A percentile compares a stretch with the other conserved stretches of the same genome.
Evolutionary conservation across 2,797 vertebrate genomes (phyloP).

Genomic region (Hippoglossus hippoglossus): DNA sequence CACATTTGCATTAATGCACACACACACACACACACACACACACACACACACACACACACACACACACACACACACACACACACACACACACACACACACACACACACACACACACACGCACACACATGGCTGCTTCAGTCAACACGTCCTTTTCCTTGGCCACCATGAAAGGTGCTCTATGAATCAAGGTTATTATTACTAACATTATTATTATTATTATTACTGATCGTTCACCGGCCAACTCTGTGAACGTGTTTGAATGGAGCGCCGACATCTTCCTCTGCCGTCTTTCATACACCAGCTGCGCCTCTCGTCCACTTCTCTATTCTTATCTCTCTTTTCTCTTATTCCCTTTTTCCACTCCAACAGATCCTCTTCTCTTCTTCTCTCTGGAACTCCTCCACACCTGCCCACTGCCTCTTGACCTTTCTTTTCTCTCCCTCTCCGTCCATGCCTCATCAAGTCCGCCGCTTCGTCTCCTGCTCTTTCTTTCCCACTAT

Average conservation of each 20-base stretch:
- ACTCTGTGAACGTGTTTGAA: not conserved
- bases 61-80: slow-evolving; percentile 25
- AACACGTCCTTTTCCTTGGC: no score
- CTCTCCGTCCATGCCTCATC: slow-evolving; percentile 45
- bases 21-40: slow-evolving; percentile 25
- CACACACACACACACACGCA: slow-evolving; percentile 15
- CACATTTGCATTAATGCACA: slow-evolving; percentile 53
- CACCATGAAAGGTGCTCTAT: no score
- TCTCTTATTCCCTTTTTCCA: slow-evolving; percentile 28
- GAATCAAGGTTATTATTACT: no score
- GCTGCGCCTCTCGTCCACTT: slow-evolving; percentile 5
- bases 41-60: slow-evolving; percentile 32
- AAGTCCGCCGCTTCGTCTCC: slow-evolving; percentile 34
- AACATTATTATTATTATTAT: no score
- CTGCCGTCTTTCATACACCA: slow-evolving; percentile 15
- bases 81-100: slow-evolving; percentile 39
- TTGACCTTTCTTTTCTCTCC: slow-evolving; percentile 32
- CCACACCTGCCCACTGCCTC: slow-evolving; percentile 49
- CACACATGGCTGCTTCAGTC: slow-evolving; percentile 15
- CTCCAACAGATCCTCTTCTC: slow-evolving; percentile 36
- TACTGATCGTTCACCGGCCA: no score
- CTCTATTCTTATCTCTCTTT: slow-evolving; percentile 30
- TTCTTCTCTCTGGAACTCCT: slow-evolving; percentile 18
- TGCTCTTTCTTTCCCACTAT: slow-evolving; percentile 28
- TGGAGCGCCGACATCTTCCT: slow-evolving; percentile 5